Evolutionary conservation across 2,113 vertebrate genomes (phyloP), one percentile per base, ranked within the genome.

Genomic region (Indicator maculatus): DNA sequence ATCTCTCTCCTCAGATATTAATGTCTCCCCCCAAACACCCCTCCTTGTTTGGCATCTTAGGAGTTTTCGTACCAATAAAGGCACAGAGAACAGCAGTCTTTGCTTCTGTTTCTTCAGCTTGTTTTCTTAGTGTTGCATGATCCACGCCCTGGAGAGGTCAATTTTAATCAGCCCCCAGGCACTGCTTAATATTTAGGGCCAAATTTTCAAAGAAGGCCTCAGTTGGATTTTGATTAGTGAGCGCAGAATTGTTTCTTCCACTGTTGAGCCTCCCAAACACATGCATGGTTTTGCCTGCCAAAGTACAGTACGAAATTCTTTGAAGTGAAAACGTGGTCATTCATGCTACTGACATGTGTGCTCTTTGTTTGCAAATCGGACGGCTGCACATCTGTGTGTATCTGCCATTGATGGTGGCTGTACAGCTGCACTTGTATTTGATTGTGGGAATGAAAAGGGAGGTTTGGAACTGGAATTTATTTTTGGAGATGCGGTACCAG

Each of bases 1-100:
- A 98, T 98, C 97, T 98, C 93, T 93, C 94, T 97, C 95, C 96
- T 97, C 83, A 97, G 97, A 97, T 98, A 98, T 98, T 98, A 98
- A 97, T 28, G 9, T 97, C 96, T 94, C 88, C 95, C 96, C 94
- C 95, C 66, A 1, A 91, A 76, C 96, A 88, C 92, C 79, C 64
- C 64, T 76, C 96, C 92, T 94, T 91, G 96, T 91, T 96, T 83
- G 96, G 96, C 95, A 64, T 97, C 94, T 80, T 81, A 93, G 94
- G 97, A 96, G 91, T 94, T 98, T 97, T 97, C 97, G 96, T 95
- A 92, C 96, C 97, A 95, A 97, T 98, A 97, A 98, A 97, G 96
- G 96, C 82, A 92, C 96, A 94, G 61, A 53, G 93, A 97, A 96
- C 96, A 96, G 96, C 94, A 89, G 93, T 93, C 93, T 96, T 96